phyloP scores from a whole-genome alignment of 1,140 invertebrate species.

The Thalassaphorura encarpata region DNA sequence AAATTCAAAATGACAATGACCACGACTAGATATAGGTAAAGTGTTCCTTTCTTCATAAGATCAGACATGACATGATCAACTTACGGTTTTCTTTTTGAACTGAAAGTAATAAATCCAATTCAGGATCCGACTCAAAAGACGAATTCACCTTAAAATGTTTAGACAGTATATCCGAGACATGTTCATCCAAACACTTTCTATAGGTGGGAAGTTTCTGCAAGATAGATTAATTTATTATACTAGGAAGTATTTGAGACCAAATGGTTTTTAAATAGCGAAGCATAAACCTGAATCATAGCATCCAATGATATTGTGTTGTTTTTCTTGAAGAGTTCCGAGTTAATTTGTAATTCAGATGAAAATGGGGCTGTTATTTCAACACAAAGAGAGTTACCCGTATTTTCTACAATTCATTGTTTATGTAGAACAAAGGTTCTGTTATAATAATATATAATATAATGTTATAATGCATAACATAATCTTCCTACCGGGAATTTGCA shows the following conservation, averaged over 20 bases:
- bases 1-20: not conserved
- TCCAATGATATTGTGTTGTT: slow-evolving; percentile 4
- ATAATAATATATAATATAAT: no score
- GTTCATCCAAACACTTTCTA: slow-evolving; percentile 22
- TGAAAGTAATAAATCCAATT: slow-evolving; percentile 23
- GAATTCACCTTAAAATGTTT: slow-evolving; percentile 16
- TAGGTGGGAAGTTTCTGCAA: slow-evolving; percentile 23
- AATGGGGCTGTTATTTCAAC: slow-evolving; percentile 19
- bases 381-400: slow-evolving; percentile 20
- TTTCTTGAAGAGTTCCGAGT: slow-evolving; percentile 25
- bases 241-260: not conserved
- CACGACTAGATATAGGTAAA: no score
- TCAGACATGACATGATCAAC: not conserved
- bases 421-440: no score
- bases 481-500: no score
- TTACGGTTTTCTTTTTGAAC: slow-evolving; percentile 11
- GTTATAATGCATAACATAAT: no score
- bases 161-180: slow-evolving; percentile 18
- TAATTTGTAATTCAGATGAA: no score
- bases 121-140: slow-evolving; percentile 17
- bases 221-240: not conserved
- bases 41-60: no score
- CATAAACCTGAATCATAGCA: slow-evolving; percentile 19
- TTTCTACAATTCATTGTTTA: no score
- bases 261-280: slow-evolving; percentile 15